Evolutionary conservation across 2,113 vertebrate genomes (phyloP), one percentile per base, ranked within the genome.

Genomic region (Paradoxurus hermaphroditus): DNA sequence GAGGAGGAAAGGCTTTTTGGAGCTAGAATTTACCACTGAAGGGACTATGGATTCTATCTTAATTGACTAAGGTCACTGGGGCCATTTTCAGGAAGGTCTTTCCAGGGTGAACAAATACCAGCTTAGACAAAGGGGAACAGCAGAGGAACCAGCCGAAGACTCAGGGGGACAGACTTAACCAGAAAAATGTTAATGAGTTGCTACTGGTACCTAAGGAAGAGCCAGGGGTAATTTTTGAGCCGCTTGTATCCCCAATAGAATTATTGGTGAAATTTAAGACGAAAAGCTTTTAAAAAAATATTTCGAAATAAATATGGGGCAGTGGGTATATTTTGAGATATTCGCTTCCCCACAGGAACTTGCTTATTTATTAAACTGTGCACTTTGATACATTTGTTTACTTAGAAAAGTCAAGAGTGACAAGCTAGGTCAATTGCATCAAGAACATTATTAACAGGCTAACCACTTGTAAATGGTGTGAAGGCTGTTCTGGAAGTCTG

Each of bases 401-500:
- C 92, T 92, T 87, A 93, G 85, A 59, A 95, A 97, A 97, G 95
- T 95, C 90, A 96, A 91, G 86, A 96, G 94, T 96, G 87, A 96
- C 53, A 46, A 27, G 82, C 34, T 79, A 70, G 75, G 87, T 90
- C 97, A 95, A 19, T 79, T 92, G 46, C 56, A 86, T 82, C 46
- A 91, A 88, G 86, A 89, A 77, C 49, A 62, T 65, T 78, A 90
- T 44, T 86, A 93, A 87, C 41, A 90, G 75, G 77, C 62, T 83
- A 83, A 86, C 46, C 85, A 56, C 51, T 13, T 53, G 67, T 44
- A 85, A 92, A 85, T 51, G 27, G 27, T 53, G 46, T 36, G 39
- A 91, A 96, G 34, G 53, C 79, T 87, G 46, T 63, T 87, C 65
- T 68, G 51, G 90, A 95, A 96, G 77, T 56, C 67, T 78, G 51